phyloP scores from a whole-genome alignment of 2,113 vertebrate genomes.

The Antigone vipio region DNA sequence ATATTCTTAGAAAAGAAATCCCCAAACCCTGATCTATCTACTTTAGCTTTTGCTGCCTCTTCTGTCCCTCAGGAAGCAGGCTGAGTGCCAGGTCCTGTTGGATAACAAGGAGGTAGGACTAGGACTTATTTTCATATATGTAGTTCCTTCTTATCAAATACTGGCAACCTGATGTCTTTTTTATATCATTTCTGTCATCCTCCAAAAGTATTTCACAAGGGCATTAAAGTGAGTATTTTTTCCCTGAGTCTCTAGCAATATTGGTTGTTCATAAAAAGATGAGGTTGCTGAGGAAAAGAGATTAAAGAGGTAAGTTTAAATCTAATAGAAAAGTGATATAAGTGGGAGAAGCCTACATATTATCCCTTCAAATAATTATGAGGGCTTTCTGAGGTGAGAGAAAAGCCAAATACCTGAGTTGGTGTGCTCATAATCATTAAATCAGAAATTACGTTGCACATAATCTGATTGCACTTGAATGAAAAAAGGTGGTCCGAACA shows the following conservation, averaged over 20 bases:
- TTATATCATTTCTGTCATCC: background rate
- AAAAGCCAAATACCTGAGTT: background rate
- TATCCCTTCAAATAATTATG: background rate
- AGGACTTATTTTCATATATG: background rate
- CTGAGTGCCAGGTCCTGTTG: background rate
- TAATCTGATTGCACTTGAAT: background rate
- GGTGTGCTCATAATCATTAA: background rate
- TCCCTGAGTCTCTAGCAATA: background rate
- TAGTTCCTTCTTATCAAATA: background rate
- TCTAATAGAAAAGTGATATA: background rate
- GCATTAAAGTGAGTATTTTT: background rate
- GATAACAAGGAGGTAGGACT: background rate
- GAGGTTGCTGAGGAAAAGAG: background rate
- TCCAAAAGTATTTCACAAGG: background rate
- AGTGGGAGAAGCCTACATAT: background rate
- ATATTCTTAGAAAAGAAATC: background rate
- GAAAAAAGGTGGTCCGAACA: background rate
- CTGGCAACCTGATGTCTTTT: background rate
- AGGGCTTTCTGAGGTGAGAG: background rate
- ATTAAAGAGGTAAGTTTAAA: background rate
- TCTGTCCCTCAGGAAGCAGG: background rate
- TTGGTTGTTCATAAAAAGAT: background rate
- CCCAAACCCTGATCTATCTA: background rate
- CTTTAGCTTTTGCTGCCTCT: background rate
- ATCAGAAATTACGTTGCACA: background rate